phyloP scores from a whole-genome alignment of 2,888 invertebrate genomes.

The Oscheius sp. region DNA sequence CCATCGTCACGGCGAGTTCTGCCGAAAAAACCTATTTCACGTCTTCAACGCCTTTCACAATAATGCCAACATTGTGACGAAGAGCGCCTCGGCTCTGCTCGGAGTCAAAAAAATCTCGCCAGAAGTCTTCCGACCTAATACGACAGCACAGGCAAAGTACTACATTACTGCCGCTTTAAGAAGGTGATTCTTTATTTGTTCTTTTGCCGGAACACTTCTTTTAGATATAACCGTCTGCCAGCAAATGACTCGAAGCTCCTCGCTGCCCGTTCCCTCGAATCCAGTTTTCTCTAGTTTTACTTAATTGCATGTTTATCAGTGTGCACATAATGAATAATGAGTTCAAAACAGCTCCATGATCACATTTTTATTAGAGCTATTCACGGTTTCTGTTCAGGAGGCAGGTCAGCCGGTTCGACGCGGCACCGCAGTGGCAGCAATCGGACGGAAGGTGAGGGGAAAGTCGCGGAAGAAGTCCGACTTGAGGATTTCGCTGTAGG shows the following conservation, averaged over 20 bases:
- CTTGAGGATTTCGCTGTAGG: slow-evolving; percentile 49
- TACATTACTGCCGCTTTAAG: slow-evolving; percentile 2
- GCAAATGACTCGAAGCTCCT: too few species aligned
- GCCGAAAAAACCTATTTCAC: slow-evolving; percentile 27
- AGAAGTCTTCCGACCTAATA: neutral
- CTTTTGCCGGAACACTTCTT: neutral
- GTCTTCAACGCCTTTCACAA: slow-evolving; percentile 29
- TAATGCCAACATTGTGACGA: slow-evolving; percentile 12
- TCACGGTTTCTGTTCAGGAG: too few species aligned
- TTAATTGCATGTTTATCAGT: too few species aligned
- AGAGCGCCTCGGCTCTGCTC: neutral
- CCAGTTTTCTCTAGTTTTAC: too few species aligned
- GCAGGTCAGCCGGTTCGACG: too few species aligned
- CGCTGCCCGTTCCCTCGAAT: too few species aligned
- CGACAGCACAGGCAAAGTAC: slow-evolving; percentile 5
- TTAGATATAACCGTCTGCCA: slow-evolving; percentile 8
- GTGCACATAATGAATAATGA: too few species aligned
- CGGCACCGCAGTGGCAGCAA: too few species aligned
- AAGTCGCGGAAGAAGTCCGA: slow-evolving; percentile 58
- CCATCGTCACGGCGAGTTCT: neutral
- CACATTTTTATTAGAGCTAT: too few species aligned
- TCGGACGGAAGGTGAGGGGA: slow-evolving; percentile 6
- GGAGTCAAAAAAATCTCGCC: neutral
- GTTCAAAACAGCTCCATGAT: too few species aligned
- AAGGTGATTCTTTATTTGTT: slow-evolving; percentile 1